Conservation (phyloP, 2,888 invertebrate genomes). For the Selenia dentaria region DNA sequence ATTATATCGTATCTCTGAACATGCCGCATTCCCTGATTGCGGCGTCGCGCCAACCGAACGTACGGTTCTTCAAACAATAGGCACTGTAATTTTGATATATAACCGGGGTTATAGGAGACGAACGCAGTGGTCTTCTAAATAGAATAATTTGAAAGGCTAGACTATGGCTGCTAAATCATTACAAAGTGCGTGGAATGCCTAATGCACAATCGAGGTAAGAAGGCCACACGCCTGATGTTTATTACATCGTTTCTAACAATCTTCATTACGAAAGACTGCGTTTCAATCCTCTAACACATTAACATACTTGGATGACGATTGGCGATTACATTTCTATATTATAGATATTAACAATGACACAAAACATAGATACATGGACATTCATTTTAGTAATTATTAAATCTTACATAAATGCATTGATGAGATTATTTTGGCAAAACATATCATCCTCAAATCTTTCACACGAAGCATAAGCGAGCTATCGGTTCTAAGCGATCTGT, state of each 20-base stretch:
- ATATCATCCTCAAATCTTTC: too few species aligned
- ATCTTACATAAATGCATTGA: too few species aligned
- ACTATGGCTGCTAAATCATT: conserved; percentile 61
- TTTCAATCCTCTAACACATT: conserved; percentile 7
- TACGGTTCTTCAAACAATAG: conserved; percentile 69
- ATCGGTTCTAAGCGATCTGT: too few species aligned
- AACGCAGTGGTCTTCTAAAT: conserved; percentile 40
- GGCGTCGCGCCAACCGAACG: conserved; percentile 44
- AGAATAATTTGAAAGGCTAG: conserved; percentile 45
- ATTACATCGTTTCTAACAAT: conserved; percentile 31
- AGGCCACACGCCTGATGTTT: conserved; percentile 33
- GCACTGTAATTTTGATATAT: conserved; percentile 68
- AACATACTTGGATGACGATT: conserved; percentile 3
- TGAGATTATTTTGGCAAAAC: too few species aligned
- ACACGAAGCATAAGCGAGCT: too few species aligned
- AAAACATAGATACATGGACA: too few species aligned
- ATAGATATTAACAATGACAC: not conserved
- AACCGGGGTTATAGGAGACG: conserved; percentile 45
- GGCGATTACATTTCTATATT: not conserved
- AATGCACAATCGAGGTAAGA: conserved; percentile 55
- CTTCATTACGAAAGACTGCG: conserved; percentile 16
- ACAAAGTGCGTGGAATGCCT: conserved; percentile 62
- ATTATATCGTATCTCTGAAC: conserved; percentile 78
- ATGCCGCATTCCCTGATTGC: conserved; percentile 47
- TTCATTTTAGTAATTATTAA: too few species aligned